Evolutionary conservation across 2,888 invertebrate genomes (phyloP).

Genomic region (Chirona hameri): DNA sequence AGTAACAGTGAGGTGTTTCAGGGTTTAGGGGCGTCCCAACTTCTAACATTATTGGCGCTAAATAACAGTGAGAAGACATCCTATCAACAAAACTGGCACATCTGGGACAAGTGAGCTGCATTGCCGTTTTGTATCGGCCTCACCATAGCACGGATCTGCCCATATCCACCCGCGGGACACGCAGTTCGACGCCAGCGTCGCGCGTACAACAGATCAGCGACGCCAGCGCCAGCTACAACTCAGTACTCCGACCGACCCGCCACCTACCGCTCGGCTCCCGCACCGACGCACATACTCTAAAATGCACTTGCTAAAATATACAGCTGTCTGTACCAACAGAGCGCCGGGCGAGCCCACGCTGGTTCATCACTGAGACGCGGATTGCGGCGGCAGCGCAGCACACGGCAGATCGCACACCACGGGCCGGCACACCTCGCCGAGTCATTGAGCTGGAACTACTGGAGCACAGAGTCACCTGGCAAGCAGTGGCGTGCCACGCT

Average conservation of each 20-base stretch:
- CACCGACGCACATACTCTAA: not conserved
- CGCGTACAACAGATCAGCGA: not conserved
- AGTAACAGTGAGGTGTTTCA: too few relatives aligned
- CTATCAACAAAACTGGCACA: too few relatives aligned
- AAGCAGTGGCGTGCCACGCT: not conserved
- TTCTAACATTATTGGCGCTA: too few relatives aligned
- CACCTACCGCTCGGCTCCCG: not conserved
- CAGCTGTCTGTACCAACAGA: not conserved
- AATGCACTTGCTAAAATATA: not conserved
- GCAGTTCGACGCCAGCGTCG: not conserved
- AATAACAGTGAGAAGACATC: too few relatives aligned
- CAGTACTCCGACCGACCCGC: not conserved
- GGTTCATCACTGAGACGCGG: too few relatives aligned
- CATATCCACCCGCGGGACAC: not conserved
- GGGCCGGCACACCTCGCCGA: not conserved
- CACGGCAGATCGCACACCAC: too few relatives aligned
- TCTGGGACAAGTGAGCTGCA: too few relatives aligned
- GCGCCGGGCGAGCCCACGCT: not conserved
- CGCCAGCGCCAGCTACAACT: not conserved
- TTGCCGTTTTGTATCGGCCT: too few relatives aligned
- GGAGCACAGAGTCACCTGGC: not conserved
- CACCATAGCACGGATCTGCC: too few relatives aligned
- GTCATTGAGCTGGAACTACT: not conserved
- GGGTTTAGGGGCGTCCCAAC: too few relatives aligned
- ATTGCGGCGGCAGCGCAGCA: too few relatives aligned